Conservation (phyloP, 2,888 invertebrate species). For the Chrysopilus asiliformis region DNA sequence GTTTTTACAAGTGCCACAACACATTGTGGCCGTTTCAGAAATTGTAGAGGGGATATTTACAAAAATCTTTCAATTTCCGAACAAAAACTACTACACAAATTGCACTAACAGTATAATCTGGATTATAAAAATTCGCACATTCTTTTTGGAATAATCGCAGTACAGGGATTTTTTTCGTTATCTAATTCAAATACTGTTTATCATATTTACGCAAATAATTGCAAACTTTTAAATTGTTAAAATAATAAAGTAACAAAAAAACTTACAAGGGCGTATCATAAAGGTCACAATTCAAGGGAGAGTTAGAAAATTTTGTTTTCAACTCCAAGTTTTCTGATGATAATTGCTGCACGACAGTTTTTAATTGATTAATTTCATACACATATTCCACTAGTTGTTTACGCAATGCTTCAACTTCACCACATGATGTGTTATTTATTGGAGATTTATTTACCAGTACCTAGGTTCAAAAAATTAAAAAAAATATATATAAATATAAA, state of each 20-base stretch:
- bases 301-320: slow-evolving; percentile 40
- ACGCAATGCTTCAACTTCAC: slow-evolving; percentile 32
- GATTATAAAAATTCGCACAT: too few species aligned
- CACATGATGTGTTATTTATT: slow-evolving; percentile 14
- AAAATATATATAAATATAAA: slow-evolving; percentile 12
- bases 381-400: slow-evolving; percentile 32
- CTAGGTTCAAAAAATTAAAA: slow-evolving; percentile 17
- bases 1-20: too few species aligned
- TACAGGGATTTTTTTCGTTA: too few species aligned
- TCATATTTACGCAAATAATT: too few species aligned
- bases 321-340: slow-evolving; percentile 68
- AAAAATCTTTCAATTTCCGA: too few species aligned
- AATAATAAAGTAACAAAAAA: slow-evolving; percentile 9
- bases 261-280: slow-evolving; percentile 35
- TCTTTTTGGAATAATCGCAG: too few species aligned
- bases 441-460: slow-evolving; percentile 25
- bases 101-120: too few species aligned
- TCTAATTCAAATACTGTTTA: slow-evolving; percentile 22
- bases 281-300: slow-evolving; percentile 20
- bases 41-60: too few species aligned
- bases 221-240: too few species aligned
- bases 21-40: too few species aligned
- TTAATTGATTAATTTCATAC: slow-evolving; percentile 32
- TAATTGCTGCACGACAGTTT: slow-evolving; percentile 55
- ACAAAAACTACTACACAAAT: too few species aligned